phyloP scores from a whole-genome alignment of 2,113 vertebrate genomes.

The Labeo catla region DNA sequence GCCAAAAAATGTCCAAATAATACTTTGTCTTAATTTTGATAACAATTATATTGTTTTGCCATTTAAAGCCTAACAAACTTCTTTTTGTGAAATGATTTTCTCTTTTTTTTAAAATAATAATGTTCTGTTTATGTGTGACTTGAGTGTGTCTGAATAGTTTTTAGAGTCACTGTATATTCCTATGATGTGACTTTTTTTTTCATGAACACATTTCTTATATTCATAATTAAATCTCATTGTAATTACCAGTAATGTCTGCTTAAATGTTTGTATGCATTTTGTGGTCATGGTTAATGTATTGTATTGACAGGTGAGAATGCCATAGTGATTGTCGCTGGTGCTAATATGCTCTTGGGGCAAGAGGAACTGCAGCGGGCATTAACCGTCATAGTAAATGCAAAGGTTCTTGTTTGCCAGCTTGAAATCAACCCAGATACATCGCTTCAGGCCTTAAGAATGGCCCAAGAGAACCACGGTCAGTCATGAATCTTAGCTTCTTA shows the following conservation, averaged over 20 bases:
- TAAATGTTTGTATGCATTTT: neutral
- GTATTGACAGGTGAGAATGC: constrained; percentile 87
- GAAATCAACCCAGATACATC: constrained; percentile 85
- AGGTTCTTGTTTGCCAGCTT: constrained; percentile 92
- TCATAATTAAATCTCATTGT: neutral
- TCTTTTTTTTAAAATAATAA: neutral
- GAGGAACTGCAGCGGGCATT: constrained; percentile 83
- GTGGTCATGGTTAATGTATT: neutral
- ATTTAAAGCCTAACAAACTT: neutral
- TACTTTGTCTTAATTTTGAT: neutral
- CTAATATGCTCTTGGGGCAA: constrained; percentile 87
- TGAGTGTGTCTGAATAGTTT: neutral
- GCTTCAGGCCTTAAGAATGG: constrained; percentile 86
- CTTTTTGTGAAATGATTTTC: neutral
- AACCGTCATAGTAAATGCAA: constrained; percentile 77
- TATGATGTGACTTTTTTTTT: neutral
- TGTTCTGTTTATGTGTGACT: neutral
- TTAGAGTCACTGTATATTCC: neutral
- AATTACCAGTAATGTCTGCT: neutral
- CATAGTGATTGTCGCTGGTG: constrained; percentile 94
- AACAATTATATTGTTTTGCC: neutral
- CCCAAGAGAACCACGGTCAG: constrained; percentile 83
- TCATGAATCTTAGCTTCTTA: neutral
- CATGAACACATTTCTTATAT: neutral
- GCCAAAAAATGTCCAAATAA: neutral